Base-by-base conservation (phyloP, 2,113 vertebrate genomes). In the Lynx canadensis region DNA sequence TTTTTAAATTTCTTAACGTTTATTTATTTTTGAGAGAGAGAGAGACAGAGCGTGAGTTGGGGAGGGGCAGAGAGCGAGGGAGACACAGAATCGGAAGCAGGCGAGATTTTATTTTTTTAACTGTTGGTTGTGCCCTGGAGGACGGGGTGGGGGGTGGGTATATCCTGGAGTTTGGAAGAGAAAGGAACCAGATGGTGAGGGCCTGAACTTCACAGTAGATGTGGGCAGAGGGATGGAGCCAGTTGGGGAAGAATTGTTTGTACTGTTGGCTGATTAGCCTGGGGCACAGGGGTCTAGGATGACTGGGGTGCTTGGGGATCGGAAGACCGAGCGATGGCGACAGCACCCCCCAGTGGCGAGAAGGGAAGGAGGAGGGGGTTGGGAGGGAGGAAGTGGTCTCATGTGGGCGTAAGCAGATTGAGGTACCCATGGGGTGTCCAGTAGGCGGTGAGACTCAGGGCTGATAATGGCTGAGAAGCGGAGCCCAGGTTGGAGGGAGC, bases 371-470 rank as follows among this genome's bases (percentile, higher is more conserved):
- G 36, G 83, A 8, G 9, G 29, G 36, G 36, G 16, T 38, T 87
- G 55, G 29, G 78, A 83, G 93, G 66, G 69, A n/a, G 3, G 52
- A 41, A 33, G 14, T 19, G 41, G 50, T 2, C 66, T 74, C 55
- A 33, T 0, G 41, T 25, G 78, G 55, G 36, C 27, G 15, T 2
- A 1, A 48, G 4, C 41, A 73, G 45, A 19, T 0, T 0, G 45
- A 45, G 29, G 79, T 41, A 8, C n/a, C 57, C 65, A 4, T 21
- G 29, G 82, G 69, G 60, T 31, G 16, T 45, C 25, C 29, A 11
- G 12, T 2, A 38, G n/a, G 69, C 4, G 38, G 45, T 73, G 31
- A 31, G 33, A 50, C 65, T 14, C 10, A 60, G 6, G 76, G 52
- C 18, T 65, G n/a, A 33, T 2, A 12, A 4, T 7, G 60, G 7